Evolutionary conservation across 2,113 vertebrate genomes (phyloP).

Genomic region (Dasyornis broadbenti): DNA sequence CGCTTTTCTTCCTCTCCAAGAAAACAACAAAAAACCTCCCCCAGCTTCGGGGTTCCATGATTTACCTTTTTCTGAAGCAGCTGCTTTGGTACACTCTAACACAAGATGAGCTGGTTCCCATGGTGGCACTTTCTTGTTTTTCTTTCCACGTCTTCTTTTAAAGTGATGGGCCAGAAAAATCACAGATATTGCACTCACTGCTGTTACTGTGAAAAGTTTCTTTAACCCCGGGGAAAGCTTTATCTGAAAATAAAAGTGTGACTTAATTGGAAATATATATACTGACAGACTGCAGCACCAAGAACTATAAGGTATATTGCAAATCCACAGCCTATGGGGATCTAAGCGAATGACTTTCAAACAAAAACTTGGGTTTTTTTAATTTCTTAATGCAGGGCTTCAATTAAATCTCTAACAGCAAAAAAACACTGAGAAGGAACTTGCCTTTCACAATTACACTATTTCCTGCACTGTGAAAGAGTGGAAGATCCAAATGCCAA

Average conservation of each 20-base stretch:
- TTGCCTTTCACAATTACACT: background rate
- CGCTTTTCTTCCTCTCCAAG: background rate
- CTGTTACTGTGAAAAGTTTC: constrained; percentile 84
- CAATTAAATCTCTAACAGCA: background rate
- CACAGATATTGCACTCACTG: constrained; percentile 84
- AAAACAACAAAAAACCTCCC: rapidly evolving
- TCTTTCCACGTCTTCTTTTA: constrained; percentile 87
- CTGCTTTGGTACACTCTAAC: constrained; percentile 71
- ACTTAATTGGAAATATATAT: background rate
- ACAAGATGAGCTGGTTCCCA: constrained; percentile 80
- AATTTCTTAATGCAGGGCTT: background rate
- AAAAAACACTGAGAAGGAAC: background rate
- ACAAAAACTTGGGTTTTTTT: background rate
- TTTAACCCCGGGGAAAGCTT: constrained; percentile 82
- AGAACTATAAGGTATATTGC: background rate
- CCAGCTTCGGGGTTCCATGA: background rate
- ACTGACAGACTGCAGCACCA: background rate
- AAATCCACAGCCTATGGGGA: background rate
- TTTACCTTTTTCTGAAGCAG: constrained; percentile 79
- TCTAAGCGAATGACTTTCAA: background rate
- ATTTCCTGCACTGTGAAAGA: background rate
- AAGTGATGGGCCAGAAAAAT: constrained; percentile 89
- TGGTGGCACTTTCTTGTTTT: constrained; percentile 74
- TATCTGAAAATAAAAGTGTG: constrained; percentile 70
- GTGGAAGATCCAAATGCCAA: background rate